These are phyloP conservation scores for Nymphalis io DNA, from an alignment of 1,140 invertebrate genomes.

Conservation along the genomic window DNA sequence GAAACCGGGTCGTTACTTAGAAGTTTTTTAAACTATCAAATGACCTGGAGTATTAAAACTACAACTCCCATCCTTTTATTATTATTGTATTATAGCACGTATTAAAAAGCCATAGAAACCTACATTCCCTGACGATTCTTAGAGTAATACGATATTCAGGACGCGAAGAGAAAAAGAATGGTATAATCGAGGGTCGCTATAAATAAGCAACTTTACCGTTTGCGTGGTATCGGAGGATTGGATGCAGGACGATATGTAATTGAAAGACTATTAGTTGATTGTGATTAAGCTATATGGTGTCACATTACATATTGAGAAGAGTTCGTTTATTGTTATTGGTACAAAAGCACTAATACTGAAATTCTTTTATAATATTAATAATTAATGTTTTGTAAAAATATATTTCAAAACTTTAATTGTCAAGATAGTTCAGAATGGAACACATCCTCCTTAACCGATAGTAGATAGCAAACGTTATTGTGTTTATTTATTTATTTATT, in stretches of 20 bases:
- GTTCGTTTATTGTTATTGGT: too few relatives aligned
- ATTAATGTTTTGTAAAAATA: too few relatives aligned
- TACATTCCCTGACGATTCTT: background rate
- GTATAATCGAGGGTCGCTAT: constrained; percentile 13
- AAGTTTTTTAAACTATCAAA: background rate
- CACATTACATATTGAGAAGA: background rate
- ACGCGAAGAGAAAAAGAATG: constrained; percentile 20
- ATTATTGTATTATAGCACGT: background rate
- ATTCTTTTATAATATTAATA: too few relatives aligned
- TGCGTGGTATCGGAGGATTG: background rate
- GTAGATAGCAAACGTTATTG: too few relatives aligned
- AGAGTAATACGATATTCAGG: constrained; percentile 1
- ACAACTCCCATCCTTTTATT: background rate
- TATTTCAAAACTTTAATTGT: too few relatives aligned
- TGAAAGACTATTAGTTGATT: constrained; percentile 1
- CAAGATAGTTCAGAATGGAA: too few relatives aligned
- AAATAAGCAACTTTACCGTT: constrained; percentile 18
- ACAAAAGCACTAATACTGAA: too few relatives aligned
- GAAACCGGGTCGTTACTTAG: background rate
- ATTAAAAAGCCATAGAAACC: background rate
- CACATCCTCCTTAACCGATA: too few relatives aligned
- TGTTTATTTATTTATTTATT: too few relatives aligned
- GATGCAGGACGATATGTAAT: constrained; percentile 6
- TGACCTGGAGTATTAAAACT: background rate
- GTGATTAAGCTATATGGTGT: background rate